Evolutionary conservation across 2,888 invertebrate genomes (phyloP), one percentile per base, ranked within the genome.

Genomic region (Sisyra nigra): DNA sequence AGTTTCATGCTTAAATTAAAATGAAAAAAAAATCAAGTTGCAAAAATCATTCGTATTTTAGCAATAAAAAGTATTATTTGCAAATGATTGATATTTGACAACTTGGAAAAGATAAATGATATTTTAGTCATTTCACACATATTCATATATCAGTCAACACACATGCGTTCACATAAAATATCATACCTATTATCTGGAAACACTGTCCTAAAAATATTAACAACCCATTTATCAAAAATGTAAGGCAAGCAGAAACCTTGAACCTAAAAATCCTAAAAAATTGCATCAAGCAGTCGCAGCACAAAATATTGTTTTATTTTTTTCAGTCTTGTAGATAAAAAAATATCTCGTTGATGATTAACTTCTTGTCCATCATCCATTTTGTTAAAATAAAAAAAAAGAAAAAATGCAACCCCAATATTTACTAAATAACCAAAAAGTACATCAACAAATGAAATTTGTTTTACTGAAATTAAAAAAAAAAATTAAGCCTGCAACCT

Each of bases 131-230:
- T 39, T 39, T 19, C 31, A 40, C 37, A 37, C 37, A 37, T 17
- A 9, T 10, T 3, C 11, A 18, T 37, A 31, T 29, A 15, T 40
- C 24, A 19, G 15, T 18, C 19, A 31, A 37, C 31, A 43, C 19
- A 15, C 43, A 43, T 43, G 43, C 43, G 17, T 30, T 43, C 43
- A 43, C 43, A 43, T 31, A 43, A 37, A 38, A 43, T 43, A 38
- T 43, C 43, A 38, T 43, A 38, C 37, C 43, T 38, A 38, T 43
- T 43, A 17, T 29, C 43, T 38, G 43, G 43, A 38, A 37, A 43
- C 43, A 43, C 18, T 43, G 29, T 43, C 43, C 43, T 43, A 43
- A 42, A 42, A 35, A 19, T 34, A 30, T 34, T 14, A 11, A 19
- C 34, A 41, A 34, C 34, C 31, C 41, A 41, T 30, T 41, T 31